Conservation (phyloP, 2,113 vertebrate species). For the Entelurus aequoreus region DNA sequence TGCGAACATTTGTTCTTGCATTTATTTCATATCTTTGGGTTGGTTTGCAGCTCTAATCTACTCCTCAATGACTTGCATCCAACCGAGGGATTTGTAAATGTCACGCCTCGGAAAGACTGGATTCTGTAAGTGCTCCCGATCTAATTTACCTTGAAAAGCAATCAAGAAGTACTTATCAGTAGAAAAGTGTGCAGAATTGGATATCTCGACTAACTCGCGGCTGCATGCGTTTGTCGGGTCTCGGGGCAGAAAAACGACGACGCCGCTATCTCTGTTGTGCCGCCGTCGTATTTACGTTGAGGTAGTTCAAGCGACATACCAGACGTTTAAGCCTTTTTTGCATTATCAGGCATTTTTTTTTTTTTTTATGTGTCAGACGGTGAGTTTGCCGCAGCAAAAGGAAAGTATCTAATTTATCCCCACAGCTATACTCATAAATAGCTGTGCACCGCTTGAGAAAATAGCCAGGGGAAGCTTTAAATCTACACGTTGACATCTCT, state of each 20-base stretch:
- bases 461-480: conserved; percentile 32
- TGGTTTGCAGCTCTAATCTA: conserved; percentile 17
- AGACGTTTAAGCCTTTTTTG: neutral
- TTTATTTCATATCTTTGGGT: conserved; percentile 19
- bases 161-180: conserved; percentile 7
- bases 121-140: neutral
- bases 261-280: neutral
- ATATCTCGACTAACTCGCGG: conserved; percentile 3
- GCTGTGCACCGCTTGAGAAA: conserved; percentile 19
- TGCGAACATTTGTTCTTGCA: conserved; percentile 22
- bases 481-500: conserved; percentile 30
- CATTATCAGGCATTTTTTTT: conserved; percentile 1
- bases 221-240: neutral
- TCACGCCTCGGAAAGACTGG: conserved; percentile 2
- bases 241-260: neutral
- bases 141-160: conserved; percentile 7
- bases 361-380: neutral
- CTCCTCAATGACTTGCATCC: conserved; percentile 16
- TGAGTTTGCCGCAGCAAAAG: conserved; percentile 17
- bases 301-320: neutral
- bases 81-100: conserved; percentile 27
- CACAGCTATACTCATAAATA: conserved; percentile 32
- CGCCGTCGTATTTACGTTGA: conserved; percentile 7
- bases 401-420: conserved; percentile 33
- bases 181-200: conserved; percentile 4